Evolutionary conservation across 2,888 invertebrate species (phyloP).

Genomic region (Chrysolina oricalcia): DNA sequence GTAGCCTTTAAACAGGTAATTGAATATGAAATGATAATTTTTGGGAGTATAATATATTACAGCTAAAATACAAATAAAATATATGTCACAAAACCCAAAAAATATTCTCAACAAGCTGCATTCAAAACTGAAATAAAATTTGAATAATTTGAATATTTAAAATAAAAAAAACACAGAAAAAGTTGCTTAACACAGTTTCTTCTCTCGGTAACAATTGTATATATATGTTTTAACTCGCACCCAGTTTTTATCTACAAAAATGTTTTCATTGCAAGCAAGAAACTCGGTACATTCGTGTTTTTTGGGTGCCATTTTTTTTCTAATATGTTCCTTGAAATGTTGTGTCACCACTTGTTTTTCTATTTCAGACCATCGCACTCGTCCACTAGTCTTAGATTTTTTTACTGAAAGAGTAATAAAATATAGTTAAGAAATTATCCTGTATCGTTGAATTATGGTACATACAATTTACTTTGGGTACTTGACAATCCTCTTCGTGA

Average conservation of each 20-base stretch:
- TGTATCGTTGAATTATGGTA: neutral
- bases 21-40: too few species aligned
- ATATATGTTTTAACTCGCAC: slow-evolving; percentile 18
- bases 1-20: too few species aligned
- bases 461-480: slow-evolving; percentile 3
- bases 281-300: slow-evolving; percentile 18
- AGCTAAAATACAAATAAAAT: too few species aligned
- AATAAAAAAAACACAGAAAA: too few species aligned
- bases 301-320: slow-evolving; percentile 16
- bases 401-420: slow-evolving; percentile 9
- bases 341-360: neutral
- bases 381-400: neutral
- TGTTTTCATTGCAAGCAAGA: neutral
- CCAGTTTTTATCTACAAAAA: neutral
- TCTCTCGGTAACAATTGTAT: neutral
- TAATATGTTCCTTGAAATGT: slow-evolving; percentile 1
- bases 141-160: too few species aligned
- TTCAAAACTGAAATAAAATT: too few species aligned
- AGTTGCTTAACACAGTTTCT: too few species aligned
- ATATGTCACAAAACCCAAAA: too few species aligned
- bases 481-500: neutral
- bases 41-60: too few species aligned
- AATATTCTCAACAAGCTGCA: too few species aligned
- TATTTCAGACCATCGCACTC: neutral
- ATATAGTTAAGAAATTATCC: neutral